Base-by-base conservation (phyloP, 1,140 invertebrate genomes). In the Procambarus virginalis region DNA sequence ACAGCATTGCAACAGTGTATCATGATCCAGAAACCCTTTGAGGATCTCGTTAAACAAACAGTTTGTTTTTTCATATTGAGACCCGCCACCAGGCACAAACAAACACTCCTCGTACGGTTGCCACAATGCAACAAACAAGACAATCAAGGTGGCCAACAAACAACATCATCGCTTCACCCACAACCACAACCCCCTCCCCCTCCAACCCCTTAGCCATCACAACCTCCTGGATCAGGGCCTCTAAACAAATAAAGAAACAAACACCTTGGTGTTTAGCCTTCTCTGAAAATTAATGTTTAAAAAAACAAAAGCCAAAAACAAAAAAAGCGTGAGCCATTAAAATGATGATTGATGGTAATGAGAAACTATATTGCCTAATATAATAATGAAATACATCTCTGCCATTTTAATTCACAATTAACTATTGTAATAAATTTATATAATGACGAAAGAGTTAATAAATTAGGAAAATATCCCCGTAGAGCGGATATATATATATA, bases 81-180 rank as follows among this genome's bases (percentile, higher is more conserved):
- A 58, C 6, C 55, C 48, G 1, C 48, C 17, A 20, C 10, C 3
- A 17, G n/a, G 78, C 20, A n/a, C 78, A 79, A 79, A 79, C 78
- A 79, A 79, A 79, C 78, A 79, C 78, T 8, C 45, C 55, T 79
- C 46, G 49, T 55, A 55, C 17, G 48, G 48, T 49, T 49, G 78
- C 78, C 78, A 79, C 64, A 68, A 68, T 4, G 64, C 3, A 68
- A 17, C 64, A 68, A 68, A 68, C 64, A 20, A 68, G 20, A 0
- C 64, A 68, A 68, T 68, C 3, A 58, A 58, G 2, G 3, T 17
- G 10, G 64, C 20, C 64, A 68, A 68, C 64, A 68, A 68, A 68
- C 64, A 68, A 4, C 10, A 68, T 3, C 20, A 17, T 4, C 9
- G 64, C 10, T 12, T 68, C 64, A 68, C 64, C 64, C 3, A 68